These are phyloP conservation scores for Muscicapa striata DNA, from an alignment of 2,797 vertebrate species.

Conservation along the genomic window DNA sequence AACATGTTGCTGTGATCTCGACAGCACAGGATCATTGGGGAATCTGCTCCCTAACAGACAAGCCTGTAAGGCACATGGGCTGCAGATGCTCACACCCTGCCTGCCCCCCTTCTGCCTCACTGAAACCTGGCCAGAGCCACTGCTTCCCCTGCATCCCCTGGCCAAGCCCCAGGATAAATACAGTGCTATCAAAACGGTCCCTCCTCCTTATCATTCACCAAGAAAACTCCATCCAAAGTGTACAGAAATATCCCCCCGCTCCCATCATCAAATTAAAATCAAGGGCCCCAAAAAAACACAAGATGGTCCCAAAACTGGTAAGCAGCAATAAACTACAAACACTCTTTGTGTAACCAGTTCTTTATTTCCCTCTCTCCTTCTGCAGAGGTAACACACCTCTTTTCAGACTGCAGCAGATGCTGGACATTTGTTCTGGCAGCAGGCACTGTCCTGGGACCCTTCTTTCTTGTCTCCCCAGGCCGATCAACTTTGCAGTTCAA, in stretches of 20 bases:
- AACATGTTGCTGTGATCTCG: fast-evolving
- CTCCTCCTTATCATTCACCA: background rate
- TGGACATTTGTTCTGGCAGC: slow-evolving; percentile 82
- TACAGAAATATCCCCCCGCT: background rate
- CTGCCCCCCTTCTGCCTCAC: background rate
- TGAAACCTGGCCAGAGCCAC: background rate
- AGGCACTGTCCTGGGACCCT: slow-evolving; percentile 77
- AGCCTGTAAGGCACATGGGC: background rate
- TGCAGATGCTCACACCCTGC: background rate
- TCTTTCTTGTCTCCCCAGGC: slow-evolving; percentile 63
- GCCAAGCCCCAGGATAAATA: background rate
- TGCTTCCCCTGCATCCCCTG: background rate
- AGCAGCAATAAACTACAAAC: slow-evolving; percentile 1
- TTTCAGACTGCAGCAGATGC: slow-evolving; percentile 48
- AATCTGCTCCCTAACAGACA: background rate
- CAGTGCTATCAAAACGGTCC: background rate
- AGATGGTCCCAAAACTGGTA: slow-evolving; percentile 58
- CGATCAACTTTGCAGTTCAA: slow-evolving; percentile 65
- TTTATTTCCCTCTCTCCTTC: slow-evolving; percentile 20
- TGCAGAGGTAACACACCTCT: slow-evolving; percentile 19
- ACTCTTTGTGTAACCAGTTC: background rate
- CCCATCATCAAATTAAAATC: background rate
- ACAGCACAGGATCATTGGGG: background rate
- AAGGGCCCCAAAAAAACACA: slow-evolving; percentile 13
- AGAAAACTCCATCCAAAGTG: background rate